Base-by-base conservation (phyloP, 1,140 invertebrate genomes). In the Cydia amplana region DNA sequence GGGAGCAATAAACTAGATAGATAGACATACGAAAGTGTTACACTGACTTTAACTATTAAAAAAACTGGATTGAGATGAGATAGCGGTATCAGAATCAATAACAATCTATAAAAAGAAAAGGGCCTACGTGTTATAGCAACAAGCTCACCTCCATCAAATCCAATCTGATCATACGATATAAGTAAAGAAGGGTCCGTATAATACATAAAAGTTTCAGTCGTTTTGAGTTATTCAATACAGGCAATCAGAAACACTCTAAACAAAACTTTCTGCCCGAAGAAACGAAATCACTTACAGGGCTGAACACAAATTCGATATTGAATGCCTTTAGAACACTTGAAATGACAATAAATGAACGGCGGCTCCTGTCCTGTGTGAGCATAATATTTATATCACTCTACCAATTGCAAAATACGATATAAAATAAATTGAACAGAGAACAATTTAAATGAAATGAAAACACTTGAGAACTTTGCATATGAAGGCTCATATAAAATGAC, bases 111-210 rank as follows among this genome's bases (percentile, higher is more conserved):
- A 40, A 46, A 46, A 20, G 70, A 46, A 73, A 73, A 46, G n/a
- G 49, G 49, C 16, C 18, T 46, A 20, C 74, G 63, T 60, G 55
- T 60, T 23, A 20, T 7, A 60, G 55, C 55, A 60, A 60, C 55
- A 60, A 60, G 55, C 70, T 75, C 72, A 75, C 74, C 74, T 78
- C 74, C 67, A 64, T 73, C 74, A 75, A 32, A 72, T 75, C 75
- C 70, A 75, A 75, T 78, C 74, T 73, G 77, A 78, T 78, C 77
- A 72, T 67, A 73, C 18, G 67, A 70, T 23, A 23, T 23, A 74
- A 51, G 40, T 20, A 51, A 72, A 6, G 74, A 55, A 74, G 49
- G 73, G 76, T 73, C 28, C 6, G 70, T 18, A 32, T 75, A 46
- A 51, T 75, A 78, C 75, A 78, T 36, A 77, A 77, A 73, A 67